Evolutionary conservation across 2,113 vertebrate genomes (phyloP), one percentile per base, ranked within the genome.

Genomic region (Mola mola): DNA sequence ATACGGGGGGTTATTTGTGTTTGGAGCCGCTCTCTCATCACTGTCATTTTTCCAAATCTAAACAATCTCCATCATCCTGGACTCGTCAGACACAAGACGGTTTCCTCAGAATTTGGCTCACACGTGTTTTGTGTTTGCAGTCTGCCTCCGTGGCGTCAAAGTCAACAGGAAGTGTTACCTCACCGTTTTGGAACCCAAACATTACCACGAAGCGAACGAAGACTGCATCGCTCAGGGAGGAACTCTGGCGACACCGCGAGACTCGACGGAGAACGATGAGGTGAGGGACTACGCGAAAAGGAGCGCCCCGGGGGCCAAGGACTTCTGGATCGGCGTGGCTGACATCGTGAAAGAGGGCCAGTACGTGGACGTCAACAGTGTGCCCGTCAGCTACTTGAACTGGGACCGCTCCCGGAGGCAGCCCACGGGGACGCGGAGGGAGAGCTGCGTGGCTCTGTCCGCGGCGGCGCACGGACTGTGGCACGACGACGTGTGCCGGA

Each of bases 151-250:
- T 66, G 97, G 97, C 48, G 95, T 92, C 37, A 98, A 99, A 89
- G 89, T 93, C 64, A 86, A 96, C 84, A 96, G 86, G 86, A 99
- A 98, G 75, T 98, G 97, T 81, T 98, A 96, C 79, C 93, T 98
- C 21, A 74, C 91, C 4, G 90, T 94, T 6, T 94, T 97, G 61
- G 87, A 91, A 25, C 79, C 86, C 56, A 98, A 96, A 71, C 90
- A 95, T 62, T 99, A 94, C 87, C 96, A 99, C 0, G 94, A 97
- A 60, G 97, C 97, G 57, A 95, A 98, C 0, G 96, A 99, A 83
- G 94, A 98, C 83, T 98, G 96, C 77, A 99, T 99, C 63, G 90
- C 95, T 71, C 96, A 95, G 70, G 97, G 97, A 25, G 96, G 96
- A 11, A 97, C 94, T 0, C 63, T 99, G 51, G 96, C 93, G 6